Conservation (phyloP, 2,888 invertebrate species). For the Dioctria rufipes region DNA sequence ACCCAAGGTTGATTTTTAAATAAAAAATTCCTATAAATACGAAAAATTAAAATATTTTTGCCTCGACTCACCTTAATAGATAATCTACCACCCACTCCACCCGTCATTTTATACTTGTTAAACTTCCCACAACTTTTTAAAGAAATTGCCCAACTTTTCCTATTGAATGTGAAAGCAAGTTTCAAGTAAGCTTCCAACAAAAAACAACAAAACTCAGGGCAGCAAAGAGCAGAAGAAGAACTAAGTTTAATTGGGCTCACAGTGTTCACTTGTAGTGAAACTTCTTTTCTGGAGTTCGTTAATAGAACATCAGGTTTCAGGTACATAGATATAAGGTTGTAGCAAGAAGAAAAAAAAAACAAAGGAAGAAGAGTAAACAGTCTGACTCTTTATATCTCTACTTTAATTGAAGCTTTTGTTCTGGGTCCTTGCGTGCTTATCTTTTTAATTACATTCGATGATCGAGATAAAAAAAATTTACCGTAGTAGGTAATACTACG, state of each 20-base stretch:
- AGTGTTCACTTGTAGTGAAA: constrained; percentile 17
- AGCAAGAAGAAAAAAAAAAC: neutral
- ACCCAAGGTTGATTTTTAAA: no score
- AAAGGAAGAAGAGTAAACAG: constrained; percentile 2
- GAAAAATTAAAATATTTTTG: neutral
- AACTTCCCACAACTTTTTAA: constrained; percentile 5
- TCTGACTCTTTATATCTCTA: constrained; percentile 7
- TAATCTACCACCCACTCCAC: no score
- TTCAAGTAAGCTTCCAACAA: neutral
- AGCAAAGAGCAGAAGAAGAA: neutral
- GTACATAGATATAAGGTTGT: neutral
- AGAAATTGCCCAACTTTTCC: constrained; percentile 3
- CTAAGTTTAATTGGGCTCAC: constrained; percentile 35
- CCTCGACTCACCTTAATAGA: no score
- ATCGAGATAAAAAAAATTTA: constrained; percentile 25
- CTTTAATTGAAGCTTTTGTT: constrained; percentile 45
- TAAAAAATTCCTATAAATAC: no score
- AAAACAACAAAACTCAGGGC: neutral
- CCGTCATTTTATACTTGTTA: neutral
- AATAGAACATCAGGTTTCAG: neutral
- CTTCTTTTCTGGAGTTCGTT: constrained; percentile 16
- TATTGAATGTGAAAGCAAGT: neutral
- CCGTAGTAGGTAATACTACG: neutral
- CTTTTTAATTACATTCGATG: constrained; percentile 46
- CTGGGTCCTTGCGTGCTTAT: constrained; percentile 40